Percentiles rank a stretch among this genome's conserved stretches.
phyloP scores from a whole-genome alignment of 2,888 invertebrate genomes.

The Stenodera caucasica region DNA sequence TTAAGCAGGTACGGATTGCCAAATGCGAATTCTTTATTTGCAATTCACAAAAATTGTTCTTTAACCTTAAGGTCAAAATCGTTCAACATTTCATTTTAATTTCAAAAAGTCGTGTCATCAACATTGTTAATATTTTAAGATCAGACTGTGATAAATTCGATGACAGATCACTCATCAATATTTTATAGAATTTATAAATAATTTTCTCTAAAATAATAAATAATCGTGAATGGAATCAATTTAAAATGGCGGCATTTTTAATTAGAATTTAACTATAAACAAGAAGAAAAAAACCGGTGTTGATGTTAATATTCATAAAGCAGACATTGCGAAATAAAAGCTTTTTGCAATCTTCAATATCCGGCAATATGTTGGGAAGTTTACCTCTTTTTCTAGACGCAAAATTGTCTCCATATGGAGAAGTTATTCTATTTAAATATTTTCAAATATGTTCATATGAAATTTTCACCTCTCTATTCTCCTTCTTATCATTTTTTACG shows the following conservation, averaged over 20 bases:
- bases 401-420: neutral
- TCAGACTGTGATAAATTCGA: neutral
- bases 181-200: neutral
- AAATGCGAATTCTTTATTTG: neutral
- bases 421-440: too few relatives aligned
- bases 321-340: conserved; percentile 1
- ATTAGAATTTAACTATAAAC: neutral
- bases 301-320: neutral
- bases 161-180: conserved; percentile 3
- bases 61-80: neutral
- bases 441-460: too few relatives aligned
- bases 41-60: neutral
- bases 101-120: neutral
- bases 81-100: neutral
- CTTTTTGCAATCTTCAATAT: conserved; percentile 1
- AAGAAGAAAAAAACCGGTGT: too few relatives aligned
- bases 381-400: neutral
- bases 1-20: conserved; percentile 36
- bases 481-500: neutral
- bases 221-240: neutral
- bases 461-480: neutral
- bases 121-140: neutral
- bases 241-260: neutral
- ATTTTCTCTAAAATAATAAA: neutral
- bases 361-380: conserved; percentile 3